Base-by-base conservation (phyloP, 2,888 invertebrate genomes). In the Dryococelus australis region DNA sequence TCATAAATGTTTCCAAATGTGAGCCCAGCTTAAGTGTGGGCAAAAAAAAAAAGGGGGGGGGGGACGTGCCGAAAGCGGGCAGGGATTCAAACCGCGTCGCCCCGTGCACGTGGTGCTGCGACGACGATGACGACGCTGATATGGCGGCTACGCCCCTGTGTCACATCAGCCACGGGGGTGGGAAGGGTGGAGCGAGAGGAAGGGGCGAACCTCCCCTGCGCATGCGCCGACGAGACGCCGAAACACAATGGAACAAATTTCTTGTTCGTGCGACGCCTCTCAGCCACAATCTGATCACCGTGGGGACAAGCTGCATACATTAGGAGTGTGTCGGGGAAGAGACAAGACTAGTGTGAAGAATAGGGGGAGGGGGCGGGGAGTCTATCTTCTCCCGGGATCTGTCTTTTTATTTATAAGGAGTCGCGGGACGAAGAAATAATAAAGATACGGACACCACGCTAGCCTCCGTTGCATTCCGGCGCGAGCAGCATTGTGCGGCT, bases 191-290 rank as follows among this genome's bases (percentile, higher is more conserved):
- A 16, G 65, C 5, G 65, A 10, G 65, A n/a, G n/a, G 65, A 9
- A 20, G 65, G 65, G 65, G 65, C 65, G 65, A 8, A 65, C 65
- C 8, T 20, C 65, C 65, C 65, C 65, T 24, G n/a, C 65, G 47
- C 47, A 47, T 47, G 47, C 47, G 47, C 12, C 47, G 0, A 4
- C 47, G 12, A 47, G 47, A 65, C 24, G 16, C 65, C 65, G 8
- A 12, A 65, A 65, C 65, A 65, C 65, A 65, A 65, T 65, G 65
- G 65, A 16, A 65, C 65, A n/a, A 65, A 65, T 65, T 65, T n/a
- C 65, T n/a, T 20, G 65, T 65, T 65, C 65, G 65, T 65, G 65
- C 20, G 65, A 65, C 65, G 65, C 65, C 65, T 65, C 65, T 65
- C 16, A 51, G 24, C 24, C 65, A 65, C 65, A n/a, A 65, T 65